Conservation (phyloP, 2,797 vertebrate species). For the Hipposideros larvatus region DNA sequence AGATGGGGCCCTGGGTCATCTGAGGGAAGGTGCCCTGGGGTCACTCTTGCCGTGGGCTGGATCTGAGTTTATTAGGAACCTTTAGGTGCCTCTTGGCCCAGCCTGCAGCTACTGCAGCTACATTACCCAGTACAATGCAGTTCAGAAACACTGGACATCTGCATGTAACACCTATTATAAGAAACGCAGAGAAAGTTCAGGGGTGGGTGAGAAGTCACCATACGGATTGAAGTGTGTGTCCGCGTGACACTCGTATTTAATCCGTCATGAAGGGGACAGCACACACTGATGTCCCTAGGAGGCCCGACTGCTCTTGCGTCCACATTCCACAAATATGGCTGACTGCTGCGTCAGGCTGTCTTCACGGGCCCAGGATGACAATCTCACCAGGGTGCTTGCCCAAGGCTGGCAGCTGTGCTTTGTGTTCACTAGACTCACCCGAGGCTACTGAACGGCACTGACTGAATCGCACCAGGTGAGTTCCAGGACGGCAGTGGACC, state of each 20-base stretch:
- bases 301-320: not conserved
- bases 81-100: not conserved
- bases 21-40: fast-evolving
- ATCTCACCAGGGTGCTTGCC: not conserved
- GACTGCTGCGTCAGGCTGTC: fast-evolving
- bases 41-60: not conserved
- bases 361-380: fast-evolving
- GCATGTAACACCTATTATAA: not conserved
- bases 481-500: fast-evolving
- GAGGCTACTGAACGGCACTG: fast-evolving
- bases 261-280: no score
- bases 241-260: fast-evolving
- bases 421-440: fast-evolving
- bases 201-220: not conserved
- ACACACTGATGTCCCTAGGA: not conserved
- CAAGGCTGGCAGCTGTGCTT: not conserved
- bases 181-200: not conserved
- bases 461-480: no score
- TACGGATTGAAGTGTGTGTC: not conserved
- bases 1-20: fast-evolving
- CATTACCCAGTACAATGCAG: not conserved
- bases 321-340: no score
- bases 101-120: not conserved
- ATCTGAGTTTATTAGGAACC: not conserved
- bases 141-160: not conserved